Evolutionary conservation across 2,113 vertebrate genomes (phyloP).

Genomic region (Mormyrus iriodes): DNA sequence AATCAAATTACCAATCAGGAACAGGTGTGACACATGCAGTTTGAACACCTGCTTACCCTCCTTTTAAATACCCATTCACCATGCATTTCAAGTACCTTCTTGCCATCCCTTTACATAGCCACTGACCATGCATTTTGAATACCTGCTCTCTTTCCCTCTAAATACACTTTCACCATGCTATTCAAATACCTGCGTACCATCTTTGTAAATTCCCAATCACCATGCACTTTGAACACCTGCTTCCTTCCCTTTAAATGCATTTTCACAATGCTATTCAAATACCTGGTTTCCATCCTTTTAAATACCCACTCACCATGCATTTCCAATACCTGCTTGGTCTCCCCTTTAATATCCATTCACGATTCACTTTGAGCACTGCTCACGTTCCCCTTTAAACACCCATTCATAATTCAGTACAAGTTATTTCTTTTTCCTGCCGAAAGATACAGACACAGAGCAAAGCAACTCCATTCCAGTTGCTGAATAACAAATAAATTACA

Average conservation of each 20-base stretch:
- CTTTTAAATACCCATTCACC: neutral
- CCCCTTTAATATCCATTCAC: slow-evolving; percentile 1
- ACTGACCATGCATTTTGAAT: neutral
- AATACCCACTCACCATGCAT: neutral
- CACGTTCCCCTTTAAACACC: neutral
- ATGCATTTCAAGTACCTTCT: neutral
- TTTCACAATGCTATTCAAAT: neutral
- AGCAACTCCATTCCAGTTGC: neutral
- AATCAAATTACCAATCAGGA: neutral
- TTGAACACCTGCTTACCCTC: neutral
- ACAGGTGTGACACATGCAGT: neutral
- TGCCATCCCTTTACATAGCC: neutral
- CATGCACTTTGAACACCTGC: neutral
- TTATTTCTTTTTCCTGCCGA: slow-evolving; percentile 3
- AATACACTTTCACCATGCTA: neutral
- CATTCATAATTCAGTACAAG: slow-evolving; percentile 17
- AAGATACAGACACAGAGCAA: neutral
- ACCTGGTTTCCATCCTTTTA: neutral
- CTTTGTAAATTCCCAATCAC: neutral
- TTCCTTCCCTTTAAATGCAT: neutral
- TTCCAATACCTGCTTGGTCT: neutral
- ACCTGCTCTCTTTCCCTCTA: neutral
- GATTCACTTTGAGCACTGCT: neutral
- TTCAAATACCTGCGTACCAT: neutral
- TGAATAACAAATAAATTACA: slow-evolving; percentile 4